Base-by-base conservation (phyloP, 1,140 invertebrate species). In the Zaprionus capensis region DNA sequence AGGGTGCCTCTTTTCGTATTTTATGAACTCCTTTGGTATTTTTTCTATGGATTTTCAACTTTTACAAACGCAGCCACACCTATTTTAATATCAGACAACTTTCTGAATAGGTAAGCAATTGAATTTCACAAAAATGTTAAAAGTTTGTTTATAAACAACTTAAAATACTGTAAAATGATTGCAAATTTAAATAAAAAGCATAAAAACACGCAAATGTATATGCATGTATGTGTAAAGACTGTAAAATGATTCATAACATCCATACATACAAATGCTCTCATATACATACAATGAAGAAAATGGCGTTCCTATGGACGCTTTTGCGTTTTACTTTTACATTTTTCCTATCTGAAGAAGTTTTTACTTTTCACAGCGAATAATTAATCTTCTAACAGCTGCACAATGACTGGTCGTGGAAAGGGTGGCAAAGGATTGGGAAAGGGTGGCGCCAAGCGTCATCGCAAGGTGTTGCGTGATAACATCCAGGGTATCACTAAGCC, bases 401-500 rank as follows among this genome's bases (percentile, higher is more conserved):
- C 73, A 31, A 95, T 95, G 95, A 95, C 94, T 82, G 95, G 95
- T 58, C 94, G 95, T 63, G 95, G 95, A 31, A 96, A 96, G 91
- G 95, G 94, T 80, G 95, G 95, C 14, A 96, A 96, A 92, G 95
- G 95, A 72, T 92, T 96, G 53, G 95, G 95, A 72, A 96, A 96
- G 91, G 95, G 95, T 76, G 95, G 95, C 22, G 95, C 95, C 58
- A 96, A 95, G 91, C 94, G 95, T 80, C 95, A 96, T 93, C 93
- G 95, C 51, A 95, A 95, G 88, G 94, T 95, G 12, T 85, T 95
- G 26, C 93, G 94, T 86, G 96, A 97, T 93, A 96, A 96, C 91
- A 96, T 97, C 93, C 95, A 96, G 93, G 96, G 96, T 80, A 97
- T 97, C 15, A 93, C 92, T 41, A 93, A 93, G 76, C 92, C 92